Conservation (phyloP, 2,113 vertebrate species). For the Saccopteryx bilineata region DNA sequence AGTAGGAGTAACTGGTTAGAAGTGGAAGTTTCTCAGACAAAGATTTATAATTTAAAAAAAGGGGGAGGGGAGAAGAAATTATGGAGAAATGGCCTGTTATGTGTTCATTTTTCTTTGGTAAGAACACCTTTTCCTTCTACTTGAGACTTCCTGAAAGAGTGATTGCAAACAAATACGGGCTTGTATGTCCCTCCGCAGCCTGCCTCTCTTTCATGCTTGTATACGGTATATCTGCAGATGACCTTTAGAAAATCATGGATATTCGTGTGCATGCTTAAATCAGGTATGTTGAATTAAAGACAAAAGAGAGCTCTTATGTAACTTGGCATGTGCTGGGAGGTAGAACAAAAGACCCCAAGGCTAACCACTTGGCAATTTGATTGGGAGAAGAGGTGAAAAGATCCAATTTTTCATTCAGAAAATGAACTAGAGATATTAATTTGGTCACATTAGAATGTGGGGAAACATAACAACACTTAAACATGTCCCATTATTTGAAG, state of each 20-base stretch:
- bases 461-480: neutral
- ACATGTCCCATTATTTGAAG: neutral
- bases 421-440: neutral
- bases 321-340: neutral
- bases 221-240: neutral
- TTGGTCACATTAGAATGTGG: neutral
- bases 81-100: neutral
- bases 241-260: neutral
- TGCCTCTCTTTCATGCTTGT: neutral
- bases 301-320: neutral
- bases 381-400: neutral
- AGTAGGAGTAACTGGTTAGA: neutral
- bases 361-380: neutral
- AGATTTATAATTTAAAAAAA: neutral
- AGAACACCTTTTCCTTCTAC: neutral
- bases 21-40: neutral
- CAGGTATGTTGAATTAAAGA: neutral
- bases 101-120: conserved; percentile 13
- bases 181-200: neutral
- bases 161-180: neutral
- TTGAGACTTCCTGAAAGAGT: neutral
- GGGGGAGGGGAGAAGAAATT: neutral
- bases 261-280: neutral
- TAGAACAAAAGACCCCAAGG: neutral
- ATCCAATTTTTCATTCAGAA: neutral